Evolutionary conservation across 2,113 vertebrate genomes (phyloP), one percentile per base, ranked within the genome.

Genomic region (Oplegnathus fasciatus): DNA sequence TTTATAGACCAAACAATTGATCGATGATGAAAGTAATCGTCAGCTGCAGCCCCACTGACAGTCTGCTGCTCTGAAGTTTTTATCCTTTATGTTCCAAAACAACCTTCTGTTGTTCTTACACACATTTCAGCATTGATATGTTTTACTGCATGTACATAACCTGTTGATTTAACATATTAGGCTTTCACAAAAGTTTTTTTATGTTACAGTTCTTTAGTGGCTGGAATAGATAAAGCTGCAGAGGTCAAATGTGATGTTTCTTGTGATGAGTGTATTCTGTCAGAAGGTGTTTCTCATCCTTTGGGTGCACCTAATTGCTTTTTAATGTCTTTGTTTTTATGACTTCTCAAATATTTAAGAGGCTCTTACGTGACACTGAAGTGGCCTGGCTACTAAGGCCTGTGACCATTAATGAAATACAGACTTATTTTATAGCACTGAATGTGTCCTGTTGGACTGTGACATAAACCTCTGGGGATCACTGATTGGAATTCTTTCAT

Each of bases 281-380:
- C 75, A 76, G 40, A 72, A 61, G 64, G 30, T 60, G 6, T 71
- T 85, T 64, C 26, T 78, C 55, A 34, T 75, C 50, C 22, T 40
- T 14, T 69, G 42, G 32, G n/a, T n/a, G n/a, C n/a, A 46, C 11
- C 11, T 91, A 88, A 91, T 86, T 65, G 69, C 80, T 89, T 92
- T 88, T 90, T 87, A 90, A 86, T 91, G 89, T 84, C 70, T 81
- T 58, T 78, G 55, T 75, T 86, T 91, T 88, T 55, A 80, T 58
- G 77, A 87, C 84, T 66, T 71, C 30, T 86, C 34, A 83, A 77
- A 87, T 80, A 85, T 87, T 88, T 54, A 86, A 80, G 57, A 84
- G 11, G 54, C 67, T 46, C 55, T 76, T 52, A 50, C 71, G 9
- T 57, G 66, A 73, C 75, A 65, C 61, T 62, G 42, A 42, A 61